These are phyloP conservation scores for Alectoris magna DNA, from an alignment of 2,797 vertebrate species.

Conservation along the genomic window DNA sequence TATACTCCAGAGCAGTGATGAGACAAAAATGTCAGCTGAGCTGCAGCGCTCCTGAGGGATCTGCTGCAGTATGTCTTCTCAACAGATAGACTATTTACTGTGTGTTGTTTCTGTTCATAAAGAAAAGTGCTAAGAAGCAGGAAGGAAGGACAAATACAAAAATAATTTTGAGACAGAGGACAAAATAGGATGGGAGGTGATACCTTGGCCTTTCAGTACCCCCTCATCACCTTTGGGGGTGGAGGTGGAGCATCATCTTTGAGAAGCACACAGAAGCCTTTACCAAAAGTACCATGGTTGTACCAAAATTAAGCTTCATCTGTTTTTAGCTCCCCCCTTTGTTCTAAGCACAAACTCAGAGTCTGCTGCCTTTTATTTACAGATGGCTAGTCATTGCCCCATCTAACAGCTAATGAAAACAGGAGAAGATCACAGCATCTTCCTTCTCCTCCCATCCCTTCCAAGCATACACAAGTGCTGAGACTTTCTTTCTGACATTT, in stretches of 20 bases:
- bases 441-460: not conserved
- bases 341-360: not conserved
- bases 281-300: not conserved
- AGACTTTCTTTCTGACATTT: not conserved
- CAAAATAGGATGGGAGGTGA: not conserved
- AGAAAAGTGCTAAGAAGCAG: not conserved
- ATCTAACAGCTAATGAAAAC: slow-evolving; percentile 33
- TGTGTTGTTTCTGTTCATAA: not conserved
- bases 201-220: not conserved
- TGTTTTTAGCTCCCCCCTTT: slow-evolving; percentile 27
- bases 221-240: not conserved
- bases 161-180: not conserved
- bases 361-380: not conserved
- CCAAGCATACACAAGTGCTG: not conserved
- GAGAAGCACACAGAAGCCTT: not conserved
- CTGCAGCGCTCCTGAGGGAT: slow-evolving; percentile 24
- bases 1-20: slow-evolving; percentile 23
- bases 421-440: not conserved
- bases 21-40: slow-evolving; percentile 39
- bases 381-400: not conserved
- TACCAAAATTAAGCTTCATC: slow-evolving; percentile 25
- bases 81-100: slow-evolving; percentile 1
- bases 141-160: not conserved
- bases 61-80: not conserved
- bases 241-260: not conserved